These are phyloP conservation scores for Podargus strigoides DNA, from an alignment of 2,797 vertebrate species.

Conservation along the genomic window DNA sequence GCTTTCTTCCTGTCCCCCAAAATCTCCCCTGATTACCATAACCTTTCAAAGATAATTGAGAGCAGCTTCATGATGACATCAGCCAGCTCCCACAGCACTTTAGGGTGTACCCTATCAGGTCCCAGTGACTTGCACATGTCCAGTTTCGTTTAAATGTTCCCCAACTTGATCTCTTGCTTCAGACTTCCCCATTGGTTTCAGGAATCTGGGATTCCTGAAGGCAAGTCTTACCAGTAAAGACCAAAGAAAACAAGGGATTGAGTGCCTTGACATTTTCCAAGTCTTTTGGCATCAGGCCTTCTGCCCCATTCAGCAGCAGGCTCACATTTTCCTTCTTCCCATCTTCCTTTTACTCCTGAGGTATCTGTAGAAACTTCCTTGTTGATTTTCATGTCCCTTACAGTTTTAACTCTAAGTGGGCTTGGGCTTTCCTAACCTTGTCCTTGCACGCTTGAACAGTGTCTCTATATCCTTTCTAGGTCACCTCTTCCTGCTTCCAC, in stretches of 20 bases:
- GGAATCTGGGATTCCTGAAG: neutral
- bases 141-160: neutral
- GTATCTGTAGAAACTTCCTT: neutral
- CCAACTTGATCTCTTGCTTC: neutral
- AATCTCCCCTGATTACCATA: neutral
- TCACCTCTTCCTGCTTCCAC: neutral
- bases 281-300: neutral
- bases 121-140: fast-evolving
- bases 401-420: neutral
- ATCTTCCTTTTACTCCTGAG: neutral
- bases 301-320: too few relatives aligned
- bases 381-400: neutral
- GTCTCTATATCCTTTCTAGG: neutral
- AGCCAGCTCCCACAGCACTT: neutral
- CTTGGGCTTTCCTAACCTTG: neutral
- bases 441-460: neutral
- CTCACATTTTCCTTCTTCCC: neutral
- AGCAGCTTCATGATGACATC: neutral
- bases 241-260: neutral
- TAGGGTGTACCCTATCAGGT: neutral
- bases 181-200: neutral
- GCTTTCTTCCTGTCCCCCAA: neutral
- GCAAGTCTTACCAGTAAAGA: neutral
- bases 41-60: too few relatives aligned
- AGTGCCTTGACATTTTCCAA: neutral